phyloP scores from a whole-genome alignment of 2,113 vertebrate genomes.

The Cyrtonyx montezumae region DNA sequence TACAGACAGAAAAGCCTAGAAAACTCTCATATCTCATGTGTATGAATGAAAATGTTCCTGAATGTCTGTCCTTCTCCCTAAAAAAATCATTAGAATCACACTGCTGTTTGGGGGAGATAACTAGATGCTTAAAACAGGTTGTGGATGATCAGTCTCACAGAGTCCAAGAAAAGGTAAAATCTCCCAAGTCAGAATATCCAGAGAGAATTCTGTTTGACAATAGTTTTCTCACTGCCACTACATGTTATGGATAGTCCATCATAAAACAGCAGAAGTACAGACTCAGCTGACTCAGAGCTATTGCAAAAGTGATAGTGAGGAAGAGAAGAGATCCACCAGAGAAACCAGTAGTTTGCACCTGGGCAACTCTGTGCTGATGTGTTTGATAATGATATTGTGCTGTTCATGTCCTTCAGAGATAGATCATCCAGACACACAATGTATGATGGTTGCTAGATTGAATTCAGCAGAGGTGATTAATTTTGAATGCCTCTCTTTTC shows the following conservation, averaged over 20 bases:
- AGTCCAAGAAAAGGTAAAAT: not conserved
- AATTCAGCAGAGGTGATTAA: not conserved
- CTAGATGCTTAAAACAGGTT: not conserved
- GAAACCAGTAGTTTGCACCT: not conserved
- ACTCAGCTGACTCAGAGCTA: not conserved
- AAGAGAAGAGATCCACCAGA: not conserved
- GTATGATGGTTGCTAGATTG: accelerated
- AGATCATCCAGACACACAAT: not conserved
- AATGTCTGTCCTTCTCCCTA: not conserved
- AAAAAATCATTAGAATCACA: not conserved
- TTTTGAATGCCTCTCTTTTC: not conserved
- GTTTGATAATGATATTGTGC: not conserved
- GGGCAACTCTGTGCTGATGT: not conserved
- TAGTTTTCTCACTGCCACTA: not conserved
- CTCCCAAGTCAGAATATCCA: not conserved
- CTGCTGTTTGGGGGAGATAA: not conserved
- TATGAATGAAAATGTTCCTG: not conserved
- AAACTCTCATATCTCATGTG: accelerated
- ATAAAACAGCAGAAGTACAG: not conserved
- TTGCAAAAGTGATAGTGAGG: not conserved
- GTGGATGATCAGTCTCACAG: not conserved
- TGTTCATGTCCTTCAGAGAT: not conserved
- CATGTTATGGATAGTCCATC: not conserved
- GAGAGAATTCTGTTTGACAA: not conserved
- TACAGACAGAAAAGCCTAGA: not conserved